A percentile compares a stretch with the other conserved stretches of the same genome.
Evolutionary conservation across 23 tunicate genomes (phyloP).

Genomic region (Oikopleura vanhoeffeni): DNA sequence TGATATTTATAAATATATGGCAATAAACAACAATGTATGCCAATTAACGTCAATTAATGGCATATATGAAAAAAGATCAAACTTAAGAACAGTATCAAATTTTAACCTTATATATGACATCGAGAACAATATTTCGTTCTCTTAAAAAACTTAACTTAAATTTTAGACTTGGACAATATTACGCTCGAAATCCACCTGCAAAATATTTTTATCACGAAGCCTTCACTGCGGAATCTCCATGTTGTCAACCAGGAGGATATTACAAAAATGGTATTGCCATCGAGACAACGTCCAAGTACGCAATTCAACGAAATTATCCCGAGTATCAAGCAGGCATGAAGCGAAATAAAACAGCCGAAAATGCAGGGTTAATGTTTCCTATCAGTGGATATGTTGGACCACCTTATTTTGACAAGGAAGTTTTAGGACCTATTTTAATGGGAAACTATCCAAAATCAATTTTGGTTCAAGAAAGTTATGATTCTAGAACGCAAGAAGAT

Average conservation of each 20-base stretch:
- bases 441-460: background rate
- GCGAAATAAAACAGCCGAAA: background rate
- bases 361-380: background rate
- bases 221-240: background rate
- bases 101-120: too few relatives aligned
- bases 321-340: background rate
- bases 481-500: background rate
- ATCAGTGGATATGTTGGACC: background rate
- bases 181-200: background rate
- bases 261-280: background rate
- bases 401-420: background rate
- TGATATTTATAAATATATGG: too few relatives aligned
- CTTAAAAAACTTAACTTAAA: background rate
- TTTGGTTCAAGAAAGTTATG: background rate
- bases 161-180: background rate
- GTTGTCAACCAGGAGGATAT: background rate
- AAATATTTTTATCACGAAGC: background rate
- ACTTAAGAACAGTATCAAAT: too few relatives aligned
- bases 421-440: background rate
- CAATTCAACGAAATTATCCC: background rate
- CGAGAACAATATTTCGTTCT: too few relatives aligned
- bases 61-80: too few relatives aligned
- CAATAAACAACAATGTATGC: too few relatives aligned
- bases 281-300: background rate
- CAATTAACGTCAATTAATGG: too few relatives aligned